Base-by-base conservation (phyloP, 2,113 vertebrate species). In the Ammospiza nelsoni region DNA sequence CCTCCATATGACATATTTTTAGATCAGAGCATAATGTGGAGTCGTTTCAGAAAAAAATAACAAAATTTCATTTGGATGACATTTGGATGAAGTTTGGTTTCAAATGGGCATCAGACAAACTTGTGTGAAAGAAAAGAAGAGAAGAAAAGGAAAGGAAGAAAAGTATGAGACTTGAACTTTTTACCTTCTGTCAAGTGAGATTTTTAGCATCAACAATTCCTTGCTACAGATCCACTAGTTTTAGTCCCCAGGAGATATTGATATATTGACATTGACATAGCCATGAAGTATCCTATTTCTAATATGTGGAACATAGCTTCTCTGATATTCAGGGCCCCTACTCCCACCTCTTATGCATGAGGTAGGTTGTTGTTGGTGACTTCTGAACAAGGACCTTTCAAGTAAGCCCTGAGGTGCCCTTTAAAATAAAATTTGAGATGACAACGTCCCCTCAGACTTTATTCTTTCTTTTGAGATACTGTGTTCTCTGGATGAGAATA, bases 261-360 rank as follows among this genome's bases (percentile, higher is more conserved):
- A 67, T 46, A 66, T 54, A 67, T 3, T 55, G 33, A 41, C 25
- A 67, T 24, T 66, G 16, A 11, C 24, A 62, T 3, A 66, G 10
- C 14, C 21, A 23, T 23, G 22, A 73, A 89, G 17, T 46, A 51
- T 7, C 12, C 8, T 57, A 4, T 65, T 87, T 80, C 63, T 66
- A 24, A 27, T 22, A 41, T 5, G 16, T 43, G 46, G 23, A 65
- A 24, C 0, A 5, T 9, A 57, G 4, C 8, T 74, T 48, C 43
- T 27, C 35, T 61, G 33, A 9, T 46, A 51, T 27, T 37, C 10
- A 17, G 28, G 37, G 31, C 1, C 3, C 23, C 17, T 67, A 27
- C 13, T 10, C 10, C 8, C 23, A 51, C 10, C 28, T 58, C 43
- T 48, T 51, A 6, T 27, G 21, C 9, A 7, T 0, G 1, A 55